Evolutionary conservation across 1,140 invertebrate genomes (phyloP).

Genomic region (Spodoptera litura): DNA sequence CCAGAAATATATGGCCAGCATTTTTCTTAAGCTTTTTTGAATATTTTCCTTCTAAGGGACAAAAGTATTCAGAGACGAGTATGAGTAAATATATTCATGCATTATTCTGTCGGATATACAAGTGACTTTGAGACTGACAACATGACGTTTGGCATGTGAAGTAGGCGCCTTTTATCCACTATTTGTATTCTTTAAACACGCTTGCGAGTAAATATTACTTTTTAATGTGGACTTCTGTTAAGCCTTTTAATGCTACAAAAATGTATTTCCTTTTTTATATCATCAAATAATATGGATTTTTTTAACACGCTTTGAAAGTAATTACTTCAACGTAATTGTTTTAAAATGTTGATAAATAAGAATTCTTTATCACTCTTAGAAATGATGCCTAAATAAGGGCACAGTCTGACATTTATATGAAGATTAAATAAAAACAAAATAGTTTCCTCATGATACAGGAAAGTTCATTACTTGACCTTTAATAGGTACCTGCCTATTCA

Average conservation of each 20-base stretch:
- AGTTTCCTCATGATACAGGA: no score
- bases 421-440: no score
- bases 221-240: background rate
- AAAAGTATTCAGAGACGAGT: conserved; percentile 21
- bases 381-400: no score
- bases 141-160: conserved; percentile 36
- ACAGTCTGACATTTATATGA: no score
- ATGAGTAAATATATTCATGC: conserved; percentile 24
- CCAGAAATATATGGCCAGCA: conserved; percentile 2
- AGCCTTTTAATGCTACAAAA: no score
- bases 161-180: conserved; percentile 26
- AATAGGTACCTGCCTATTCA: background rate
- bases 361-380: no score
- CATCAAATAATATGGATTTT: no score
- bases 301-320: no score
- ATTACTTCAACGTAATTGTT: no score
- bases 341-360: no score
- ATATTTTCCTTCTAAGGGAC: conserved; percentile 24
- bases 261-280: no score
- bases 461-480: no score
- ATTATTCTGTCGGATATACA: conserved; percentile 35
- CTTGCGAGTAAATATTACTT: background rate
- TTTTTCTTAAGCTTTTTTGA: conserved; percentile 3
- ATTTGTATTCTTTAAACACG: conserved; percentile 18
- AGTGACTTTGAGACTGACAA: conserved; percentile 27